These are phyloP conservation scores for Bacillus rossius DNA, from an alignment of 1,140 invertebrate genomes.

Conservation along the genomic window DNA sequence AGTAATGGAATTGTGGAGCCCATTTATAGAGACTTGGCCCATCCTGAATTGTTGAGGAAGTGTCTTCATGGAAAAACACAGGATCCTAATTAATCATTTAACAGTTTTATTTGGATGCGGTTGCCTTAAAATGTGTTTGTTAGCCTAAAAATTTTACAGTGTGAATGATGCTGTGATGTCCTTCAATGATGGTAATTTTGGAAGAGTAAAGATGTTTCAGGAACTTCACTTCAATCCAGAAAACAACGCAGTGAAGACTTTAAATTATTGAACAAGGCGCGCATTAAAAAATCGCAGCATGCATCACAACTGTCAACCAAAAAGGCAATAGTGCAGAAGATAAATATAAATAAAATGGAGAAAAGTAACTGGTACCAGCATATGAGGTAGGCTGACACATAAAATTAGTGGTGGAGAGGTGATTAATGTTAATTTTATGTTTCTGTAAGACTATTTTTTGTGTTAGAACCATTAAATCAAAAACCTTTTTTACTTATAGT, in stretches of 20 bases:
- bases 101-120: conserved; percentile 15
- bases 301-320: no score
- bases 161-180: conserved; percentile 11
- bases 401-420: no score
- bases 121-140: conserved; percentile 21
- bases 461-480: no score
- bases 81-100: no score
- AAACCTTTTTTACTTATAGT: no score
- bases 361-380: background rate
- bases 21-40: no score
- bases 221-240: background rate
- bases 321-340: no score
- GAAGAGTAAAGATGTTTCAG: conserved; percentile 12
- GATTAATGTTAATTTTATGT: no score
- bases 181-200: conserved; percentile 18
- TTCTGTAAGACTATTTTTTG: no score
- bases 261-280: background rate
- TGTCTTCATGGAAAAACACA: conserved; percentile 11
- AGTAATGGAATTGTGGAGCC: conserved; percentile 5
- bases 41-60: conserved; percentile 8
- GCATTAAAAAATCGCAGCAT: background rate
- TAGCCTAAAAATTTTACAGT: conserved; percentile 10
- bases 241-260: background rate
- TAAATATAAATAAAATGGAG: background rate
- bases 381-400: background rate